Evolutionary conservation across 2,888 invertebrate genomes (phyloP), one percentile per base, ranked within the genome.

Genomic region (Eupithecia vulgata): DNA sequence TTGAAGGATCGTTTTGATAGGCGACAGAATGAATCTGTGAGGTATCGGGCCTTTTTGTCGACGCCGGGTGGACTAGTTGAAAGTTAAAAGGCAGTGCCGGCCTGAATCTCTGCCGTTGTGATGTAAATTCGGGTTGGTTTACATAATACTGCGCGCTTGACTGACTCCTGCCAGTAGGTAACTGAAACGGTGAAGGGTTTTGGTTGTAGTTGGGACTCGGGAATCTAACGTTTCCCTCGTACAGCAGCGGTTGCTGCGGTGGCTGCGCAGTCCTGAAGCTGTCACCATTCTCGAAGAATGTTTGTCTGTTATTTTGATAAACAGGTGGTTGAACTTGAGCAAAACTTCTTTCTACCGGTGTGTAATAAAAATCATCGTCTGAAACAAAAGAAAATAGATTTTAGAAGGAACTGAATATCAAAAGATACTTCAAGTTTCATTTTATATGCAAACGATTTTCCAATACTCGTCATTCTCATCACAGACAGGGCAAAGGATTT

Each of bases 1-100:
- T 95, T 5, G 95, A 95, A 17, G 95, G 95, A 81, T 95, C 94
- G 83, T 95, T 95, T 82, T 95, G 95, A 82, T 95, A 95, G 6
- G 94, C 94, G 68, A 93, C 90, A n/a, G 94, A 93, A 83, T 95
- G 95, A 79, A 95, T 95, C 81, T 95, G 93, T 76, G 95, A 91
- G 74, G 93, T 90, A 78, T 95, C 95, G 59, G 96, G 96, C 82
- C 94, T 91, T 83, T 94, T 94, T 5, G 95, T 95, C 45, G 94
- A 92, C 7, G 93, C 93, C 71, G 93, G 93, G 77, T 94, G 93
- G 67, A 90, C 86, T 77, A 92, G 83, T 86, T 94, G 94, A 81
- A 88, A 94, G 79, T 94, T 94, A 73, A 89, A 93, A 67, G 94
- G 94, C 75, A 90, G 81, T 37, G 92, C 88, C 70, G 91, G 93